A percentile compares a stretch with the other conserved stretches of the same genome.
Evolutionary conservation across 64 coral and sea anemone species (phyloP).

Genomic region (Actinia equina): DNA sequence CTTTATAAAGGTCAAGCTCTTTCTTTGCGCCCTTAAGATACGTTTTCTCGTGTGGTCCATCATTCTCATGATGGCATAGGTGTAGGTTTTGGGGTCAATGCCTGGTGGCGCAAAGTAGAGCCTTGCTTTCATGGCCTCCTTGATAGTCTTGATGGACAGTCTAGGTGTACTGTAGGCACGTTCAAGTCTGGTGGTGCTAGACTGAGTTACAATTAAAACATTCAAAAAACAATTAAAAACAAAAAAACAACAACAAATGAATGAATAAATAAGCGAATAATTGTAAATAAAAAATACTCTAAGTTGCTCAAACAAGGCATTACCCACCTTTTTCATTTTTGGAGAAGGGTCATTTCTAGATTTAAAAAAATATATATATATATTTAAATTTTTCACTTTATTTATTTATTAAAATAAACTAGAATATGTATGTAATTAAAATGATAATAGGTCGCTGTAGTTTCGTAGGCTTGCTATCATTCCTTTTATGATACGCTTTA

Average conservation of each 20-base stretch:
- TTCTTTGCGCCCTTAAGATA: slow-evolving; percentile 27
- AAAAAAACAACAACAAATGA: not conserved
- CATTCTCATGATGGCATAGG: slow-evolving; percentile 28
- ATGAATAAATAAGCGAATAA: too few species aligned
- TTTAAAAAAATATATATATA: not conserved
- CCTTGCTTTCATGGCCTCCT: slow-evolving; percentile 53
- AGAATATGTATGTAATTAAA: too few species aligned
- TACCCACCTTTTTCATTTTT: not conserved
- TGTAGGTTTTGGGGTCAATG: slow-evolving; percentile 28
- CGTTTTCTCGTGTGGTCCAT: slow-evolving; percentile 24
- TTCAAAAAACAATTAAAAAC: not conserved
- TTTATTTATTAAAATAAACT: too few species aligned
- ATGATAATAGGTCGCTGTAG: too few species aligned
- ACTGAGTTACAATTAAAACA: not conserved
- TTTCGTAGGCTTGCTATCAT: too few species aligned
- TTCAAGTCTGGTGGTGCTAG: slow-evolving; percentile 7
- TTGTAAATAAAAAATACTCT: too few species aligned
- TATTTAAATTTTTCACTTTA: too few species aligned
- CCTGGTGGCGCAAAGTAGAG: slow-evolving; percentile 49
- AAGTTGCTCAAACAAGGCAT: not conserved
- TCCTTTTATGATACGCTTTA: too few species aligned
- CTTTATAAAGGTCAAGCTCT: not conserved
- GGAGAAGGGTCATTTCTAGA: not conserved
- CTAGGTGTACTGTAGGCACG: slow-evolving; percentile 38
- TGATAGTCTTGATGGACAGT: slow-evolving; percentile 18